Percentiles rank a stretch among this genome's conserved stretches.
Conservation (phyloP, 2,797 vertebrate species). For the Macropus fuliginosus region DNA sequence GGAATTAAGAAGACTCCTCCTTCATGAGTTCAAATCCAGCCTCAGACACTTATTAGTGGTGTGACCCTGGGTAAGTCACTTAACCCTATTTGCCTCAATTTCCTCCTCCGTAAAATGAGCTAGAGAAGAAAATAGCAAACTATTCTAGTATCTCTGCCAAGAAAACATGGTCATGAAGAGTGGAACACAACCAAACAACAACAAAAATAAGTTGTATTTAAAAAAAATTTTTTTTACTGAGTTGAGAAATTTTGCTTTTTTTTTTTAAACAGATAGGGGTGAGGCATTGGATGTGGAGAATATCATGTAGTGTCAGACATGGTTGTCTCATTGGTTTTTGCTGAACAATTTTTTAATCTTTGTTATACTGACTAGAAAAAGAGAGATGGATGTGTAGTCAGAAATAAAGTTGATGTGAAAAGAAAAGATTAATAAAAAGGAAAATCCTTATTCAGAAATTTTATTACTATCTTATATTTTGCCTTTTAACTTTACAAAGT, state of each 20-base stretch:
- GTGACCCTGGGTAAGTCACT: neutral
- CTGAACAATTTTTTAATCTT: neutral
- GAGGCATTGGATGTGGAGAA: neutral
- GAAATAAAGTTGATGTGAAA: neutral
- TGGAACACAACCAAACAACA: neutral
- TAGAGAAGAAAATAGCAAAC: neutral
- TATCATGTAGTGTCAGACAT: neutral
- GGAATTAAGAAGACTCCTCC: neutral
- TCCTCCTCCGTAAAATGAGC: neutral
- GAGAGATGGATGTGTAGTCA: neutral
- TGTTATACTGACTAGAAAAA: neutral
- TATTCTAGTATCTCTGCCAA: neutral
- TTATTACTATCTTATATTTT: neutral
- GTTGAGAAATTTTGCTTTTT: neutral
- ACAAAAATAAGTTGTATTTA: no score
- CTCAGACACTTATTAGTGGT: neutral
- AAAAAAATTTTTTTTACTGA: neutral
- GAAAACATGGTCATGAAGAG: neutral
- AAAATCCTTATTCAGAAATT: neutral
- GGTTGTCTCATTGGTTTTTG: neutral
- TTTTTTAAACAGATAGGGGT: neutral
- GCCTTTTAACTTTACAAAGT: neutral
- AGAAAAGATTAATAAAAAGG: neutral
- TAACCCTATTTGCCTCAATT: neutral
- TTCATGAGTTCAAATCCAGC: neutral